Base-by-base conservation (phyloP, 2,888 invertebrate genomes). In the Diarsia dahlii region DNA sequence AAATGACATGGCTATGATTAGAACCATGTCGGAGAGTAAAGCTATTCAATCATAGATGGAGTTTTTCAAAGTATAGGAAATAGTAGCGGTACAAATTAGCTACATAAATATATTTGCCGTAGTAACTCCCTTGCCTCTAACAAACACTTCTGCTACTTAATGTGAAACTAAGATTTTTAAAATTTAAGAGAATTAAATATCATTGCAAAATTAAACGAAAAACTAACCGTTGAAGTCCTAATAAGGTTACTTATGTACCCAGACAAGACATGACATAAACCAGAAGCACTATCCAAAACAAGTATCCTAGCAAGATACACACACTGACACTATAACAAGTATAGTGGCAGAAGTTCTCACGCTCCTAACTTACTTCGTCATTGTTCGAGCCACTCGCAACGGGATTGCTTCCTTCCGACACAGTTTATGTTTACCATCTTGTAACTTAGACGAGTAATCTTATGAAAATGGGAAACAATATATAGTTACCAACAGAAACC, bases 401-500 rank as follows among this genome's bases (percentile, higher is more conserved):
- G n/a, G 13, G 56, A 73, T 73, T 73, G 80, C 46, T 73, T 71
- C 63, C 48, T 76, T 71, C 70, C 52, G 48, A 52, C 46, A 63
- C 62, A 78, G 60, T 64, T 68, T 67, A 67, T 71, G 46, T 72
- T 71, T 23, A 52, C 34, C 34, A 56, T 18, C 13, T 8, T 45
- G 71, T 64, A 64, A 78, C 45, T 81, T 82, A 34, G 60, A 50
- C n/a, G 15, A 69, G 39, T 45, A 39, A 60, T 67, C 50, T 56
- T 15, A 64, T 77, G 48, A 34, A n/a, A 13, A n/a, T 28, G 20
- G 54, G 34, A 46, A 46, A 52, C 5, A 6, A 3, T 34, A 3
- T 39, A 6, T 39, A 39, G 39, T 15, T 15, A 23, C n/a, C 8
- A 28, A 13, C 4, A 3, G 20, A 46, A 9, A 9, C 39, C 23